Percentiles rank a stretch among this genome's conserved stretches.
These are phyloP conservation scores for Patella caerulea DNA, from an alignment of 2,888 invertebrate species.

Conservation along the genomic window DNA sequence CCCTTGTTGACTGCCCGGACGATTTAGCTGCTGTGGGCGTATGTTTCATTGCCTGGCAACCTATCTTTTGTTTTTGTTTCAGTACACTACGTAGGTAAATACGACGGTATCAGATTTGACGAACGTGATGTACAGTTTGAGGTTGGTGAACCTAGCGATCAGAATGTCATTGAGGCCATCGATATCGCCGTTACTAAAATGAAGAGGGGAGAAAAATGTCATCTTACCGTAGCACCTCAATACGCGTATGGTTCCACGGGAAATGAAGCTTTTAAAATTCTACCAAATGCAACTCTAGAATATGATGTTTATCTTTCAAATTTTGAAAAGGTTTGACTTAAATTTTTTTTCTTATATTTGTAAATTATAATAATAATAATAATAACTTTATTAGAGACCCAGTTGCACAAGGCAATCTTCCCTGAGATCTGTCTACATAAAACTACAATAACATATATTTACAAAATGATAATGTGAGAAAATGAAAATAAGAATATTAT, in stretches of 20 bases:
- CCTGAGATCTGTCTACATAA: no score
- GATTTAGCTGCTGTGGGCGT: no score
- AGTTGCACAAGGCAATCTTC: no score
- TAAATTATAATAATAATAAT: no score
- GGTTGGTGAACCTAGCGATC: conserved; percentile 87
- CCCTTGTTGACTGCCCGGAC: no score
- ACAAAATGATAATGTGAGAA: no score
- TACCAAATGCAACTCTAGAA: conserved; percentile 78
- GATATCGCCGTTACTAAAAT: conserved; percentile 78
- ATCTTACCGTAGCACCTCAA: conserved; percentile 77
- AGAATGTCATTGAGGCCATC: conserved; percentile 82
- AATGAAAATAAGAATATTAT: no score
- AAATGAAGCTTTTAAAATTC: conserved; percentile 81
- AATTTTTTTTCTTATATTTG: not conserved
- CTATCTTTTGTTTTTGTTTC: conserved; percentile 62
- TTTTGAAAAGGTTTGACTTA: conserved; percentile 82
- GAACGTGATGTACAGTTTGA: conserved; percentile 85
- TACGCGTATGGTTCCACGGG: conserved; percentile 86
- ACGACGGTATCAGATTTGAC: conserved; percentile 82
- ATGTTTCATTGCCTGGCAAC: no score
- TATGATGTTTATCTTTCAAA: conserved; percentile 86
- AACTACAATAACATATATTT: no score
- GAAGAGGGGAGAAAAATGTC: conserved; percentile 83
- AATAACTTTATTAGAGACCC: no score
- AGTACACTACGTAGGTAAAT: conserved; percentile 83